Base-by-base conservation (phyloP, 2,113 vertebrate species). In the Trogon melanurus region DNA sequence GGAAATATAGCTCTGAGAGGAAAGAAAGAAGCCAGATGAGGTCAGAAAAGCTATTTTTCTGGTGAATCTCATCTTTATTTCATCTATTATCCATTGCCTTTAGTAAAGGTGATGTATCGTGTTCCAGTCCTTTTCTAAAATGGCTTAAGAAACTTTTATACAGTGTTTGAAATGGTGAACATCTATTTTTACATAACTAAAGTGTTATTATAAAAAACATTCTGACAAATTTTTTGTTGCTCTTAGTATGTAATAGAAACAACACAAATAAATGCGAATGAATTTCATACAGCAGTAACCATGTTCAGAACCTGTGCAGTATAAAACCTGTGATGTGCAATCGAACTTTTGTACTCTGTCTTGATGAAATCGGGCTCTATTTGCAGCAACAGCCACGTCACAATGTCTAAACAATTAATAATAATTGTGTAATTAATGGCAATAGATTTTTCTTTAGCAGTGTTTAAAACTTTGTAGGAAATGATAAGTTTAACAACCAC, bases 1-100 rank as follows among this genome's bases (percentile, higher is more conserved):
- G 23, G 71, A 89, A 85, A 89, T 62, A 91, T 9, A 79, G 13
- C 12, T 88, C 62, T 93, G 17, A 45, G 54, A 81, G 70, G 62
- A 85, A 93, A 85, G 50, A 92, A 86, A 60, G 41, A 91, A 81
- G 45, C 53, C 54, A 75, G 76, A 87, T 88, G 74, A 94, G 80
- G 80, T 95, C 81, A 93, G 57, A 70, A 94, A 85, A 85, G 30
- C 57, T 93, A 66, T 95, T 94, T 94, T 96, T 76, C 65, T 89
- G 36, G 41, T 36, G 45, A 85, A 66, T 69, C 87, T 92, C 66
- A 94, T 92, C 41, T 95, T 94, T 94, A 89, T 93, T 95, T 93
- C 30, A 91, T 88, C 54, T 85, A 36, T 87, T 92, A 64, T 65
- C 34, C 30, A 53, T 47, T 23, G n/a, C 8, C 15, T 76, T 75